phyloP scores from a whole-genome alignment of 2,113 vertebrate genomes.

The Casuarius casuarius region DNA sequence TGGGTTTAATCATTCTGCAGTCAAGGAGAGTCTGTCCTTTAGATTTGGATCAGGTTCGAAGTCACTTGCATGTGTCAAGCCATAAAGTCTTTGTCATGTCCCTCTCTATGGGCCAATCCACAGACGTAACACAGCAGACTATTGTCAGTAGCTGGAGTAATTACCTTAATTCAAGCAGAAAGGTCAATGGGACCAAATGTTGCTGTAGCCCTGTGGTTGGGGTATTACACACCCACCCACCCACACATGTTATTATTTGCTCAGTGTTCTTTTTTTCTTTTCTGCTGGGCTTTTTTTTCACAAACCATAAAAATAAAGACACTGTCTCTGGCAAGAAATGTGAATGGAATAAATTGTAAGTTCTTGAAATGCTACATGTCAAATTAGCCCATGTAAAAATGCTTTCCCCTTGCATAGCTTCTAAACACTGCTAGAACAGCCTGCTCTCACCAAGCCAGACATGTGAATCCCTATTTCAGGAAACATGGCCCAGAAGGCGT shows the following conservation, averaged over 20 bases:
- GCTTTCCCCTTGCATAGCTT: constrained; percentile 38
- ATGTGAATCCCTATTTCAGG: constrained; percentile 42
- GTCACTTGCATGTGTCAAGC: neutral
- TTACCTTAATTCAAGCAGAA: constrained; percentile 60
- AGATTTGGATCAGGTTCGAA: constrained; percentile 9
- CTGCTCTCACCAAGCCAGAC: constrained; percentile 19
- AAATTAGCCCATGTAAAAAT: constrained; percentile 50
- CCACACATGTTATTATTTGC: constrained; percentile 39
- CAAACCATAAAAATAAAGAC: constrained; percentile 39
- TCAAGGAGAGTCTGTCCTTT: neutral
- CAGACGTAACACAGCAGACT: neutral
- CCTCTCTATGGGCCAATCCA: neutral
- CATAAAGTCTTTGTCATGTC: neutral
- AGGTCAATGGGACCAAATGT: constrained; percentile 49
- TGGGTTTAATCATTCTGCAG: neutral
- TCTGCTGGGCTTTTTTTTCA: neutral
- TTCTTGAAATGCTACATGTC: constrained; percentile 50
- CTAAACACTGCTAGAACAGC: constrained; percentile 43
- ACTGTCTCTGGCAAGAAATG: neutral
- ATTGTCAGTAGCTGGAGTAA: constrained; percentile 34
- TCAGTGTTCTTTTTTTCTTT: neutral
- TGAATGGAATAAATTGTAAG: constrained; percentile 51
- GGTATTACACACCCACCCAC: constrained; percentile 44
- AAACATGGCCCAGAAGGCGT: neutral
- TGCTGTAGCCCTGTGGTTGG: constrained; percentile 19